A percentile compares a stretch with the other conserved stretches of the same genome.
Conservation (phyloP, 2,797 vertebrate genomes). For the Pangasius sanitwongsei region DNA sequence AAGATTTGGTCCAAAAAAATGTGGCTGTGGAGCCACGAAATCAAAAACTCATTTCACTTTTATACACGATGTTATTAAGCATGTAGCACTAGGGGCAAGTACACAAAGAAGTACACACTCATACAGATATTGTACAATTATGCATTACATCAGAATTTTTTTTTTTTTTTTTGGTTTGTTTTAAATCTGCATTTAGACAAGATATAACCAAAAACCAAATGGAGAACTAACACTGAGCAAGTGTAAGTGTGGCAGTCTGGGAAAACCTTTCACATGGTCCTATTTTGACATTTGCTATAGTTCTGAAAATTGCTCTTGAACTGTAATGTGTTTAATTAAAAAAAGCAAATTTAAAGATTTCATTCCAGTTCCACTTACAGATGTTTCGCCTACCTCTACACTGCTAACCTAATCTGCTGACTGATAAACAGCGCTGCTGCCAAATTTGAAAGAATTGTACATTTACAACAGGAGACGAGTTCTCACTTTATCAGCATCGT, state of each 20-base stretch:
- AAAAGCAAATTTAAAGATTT: neutral
- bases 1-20: slow-evolving; percentile 64
- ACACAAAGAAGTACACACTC: slow-evolving; percentile 31
- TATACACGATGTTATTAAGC: slow-evolving; percentile 12
- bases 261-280: neutral
- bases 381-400: neutral
- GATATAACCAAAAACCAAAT: slow-evolving; percentile 48
- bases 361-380: neutral
- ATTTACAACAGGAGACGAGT: neutral
- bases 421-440: neutral
- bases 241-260: neutral
- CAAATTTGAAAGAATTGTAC: neutral
- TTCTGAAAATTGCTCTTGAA: neutral
- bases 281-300: too few species aligned
- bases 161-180: neutral
- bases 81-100: slow-evolving; percentile 51
- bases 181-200: slow-evolving; percentile 15
- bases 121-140: slow-evolving; percentile 25
- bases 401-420: neutral
- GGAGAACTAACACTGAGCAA: neutral
- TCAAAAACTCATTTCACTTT: slow-evolving; percentile 33
- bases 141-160: neutral
- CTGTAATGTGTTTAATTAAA: neutral
- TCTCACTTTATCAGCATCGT: neutral
- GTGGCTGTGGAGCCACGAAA: neutral